These are phyloP conservation scores for Gymnosoma rotundatum DNA, from an alignment of 2,888 invertebrate genomes.

Conservation along the genomic window DNA sequence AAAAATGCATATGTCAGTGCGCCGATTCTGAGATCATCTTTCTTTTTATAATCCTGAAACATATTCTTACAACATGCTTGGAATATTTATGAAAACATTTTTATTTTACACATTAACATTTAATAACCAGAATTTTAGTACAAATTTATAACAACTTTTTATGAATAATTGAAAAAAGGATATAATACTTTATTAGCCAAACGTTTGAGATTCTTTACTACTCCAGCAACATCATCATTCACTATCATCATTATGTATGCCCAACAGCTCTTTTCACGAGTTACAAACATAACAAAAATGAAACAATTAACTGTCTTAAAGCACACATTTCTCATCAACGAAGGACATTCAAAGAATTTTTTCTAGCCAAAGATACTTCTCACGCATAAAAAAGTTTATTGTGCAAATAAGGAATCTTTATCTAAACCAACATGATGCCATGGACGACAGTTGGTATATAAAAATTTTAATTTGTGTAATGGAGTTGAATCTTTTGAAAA, in stretches of 20 bases:
- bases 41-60: not conserved
- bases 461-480: slow-evolving; percentile 15
- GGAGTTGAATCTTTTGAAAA: not conserved
- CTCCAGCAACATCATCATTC: not conserved
- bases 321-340: slow-evolving; percentile 5
- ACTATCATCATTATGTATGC: not conserved
- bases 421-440: not conserved
- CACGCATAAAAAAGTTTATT: slow-evolving; percentile 15
- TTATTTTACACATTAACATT: not conserved
- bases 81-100: slow-evolving; percentile 9
- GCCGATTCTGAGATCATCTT: slow-evolving; percentile 25
- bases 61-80: slow-evolving; percentile 14
- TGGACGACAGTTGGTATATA: not conserved
- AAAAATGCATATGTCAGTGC: not conserved
- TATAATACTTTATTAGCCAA: slow-evolving; percentile 8
- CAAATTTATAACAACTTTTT: slow-evolving; percentile 4
- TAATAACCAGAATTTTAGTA: not conserved
- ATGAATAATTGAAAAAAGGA: not conserved
- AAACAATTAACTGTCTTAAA: not conserved
- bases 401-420: not conserved
- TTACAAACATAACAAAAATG: not conserved
- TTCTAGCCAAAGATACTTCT: slow-evolving; percentile 13
- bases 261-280: slow-evolving; percentile 1
- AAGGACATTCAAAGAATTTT: slow-evolving; percentile 12
- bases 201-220: too few relatives aligned